Percentiles rank a stretch among this genome's conserved stretches.
Conservation (phyloP, 2,888 invertebrate genomes). For the Drosophila quinaria region DNA sequence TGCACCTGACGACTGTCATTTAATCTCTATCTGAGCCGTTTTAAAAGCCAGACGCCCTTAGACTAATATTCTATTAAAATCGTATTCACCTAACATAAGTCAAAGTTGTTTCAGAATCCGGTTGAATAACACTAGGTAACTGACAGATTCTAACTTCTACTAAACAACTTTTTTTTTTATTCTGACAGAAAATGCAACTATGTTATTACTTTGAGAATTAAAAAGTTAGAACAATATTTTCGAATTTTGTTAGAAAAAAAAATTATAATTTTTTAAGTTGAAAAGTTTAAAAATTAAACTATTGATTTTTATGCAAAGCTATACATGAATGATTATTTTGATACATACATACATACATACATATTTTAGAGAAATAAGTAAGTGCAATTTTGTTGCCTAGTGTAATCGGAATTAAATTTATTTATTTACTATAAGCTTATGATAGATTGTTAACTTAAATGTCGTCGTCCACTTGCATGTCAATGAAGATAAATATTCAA, state of each 20-base stretch:
- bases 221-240: no score
- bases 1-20: slow-evolving; percentile 19
- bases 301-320: no score
- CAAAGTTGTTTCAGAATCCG: background rate
- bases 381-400: no score
- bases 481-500: no score
- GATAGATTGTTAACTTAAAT: background rate
- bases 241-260: no score
- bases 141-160: background rate
- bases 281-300: no score
- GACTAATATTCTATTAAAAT: background rate
- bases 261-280: no score
- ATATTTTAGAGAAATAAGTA: no score
- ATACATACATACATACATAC: no score
- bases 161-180: background rate
- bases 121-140: slow-evolving; percentile 1
- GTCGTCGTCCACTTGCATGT: background rate
- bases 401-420: background rate
- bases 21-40: background rate
- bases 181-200: no score
- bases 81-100: background rate
- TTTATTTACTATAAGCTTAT: background rate
- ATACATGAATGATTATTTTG: no score
- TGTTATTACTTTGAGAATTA: no score
- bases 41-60: background rate